Evolutionary conservation across 2,888 invertebrate species (phyloP).

Genomic region (Romanomermis culicivorax): DNA sequence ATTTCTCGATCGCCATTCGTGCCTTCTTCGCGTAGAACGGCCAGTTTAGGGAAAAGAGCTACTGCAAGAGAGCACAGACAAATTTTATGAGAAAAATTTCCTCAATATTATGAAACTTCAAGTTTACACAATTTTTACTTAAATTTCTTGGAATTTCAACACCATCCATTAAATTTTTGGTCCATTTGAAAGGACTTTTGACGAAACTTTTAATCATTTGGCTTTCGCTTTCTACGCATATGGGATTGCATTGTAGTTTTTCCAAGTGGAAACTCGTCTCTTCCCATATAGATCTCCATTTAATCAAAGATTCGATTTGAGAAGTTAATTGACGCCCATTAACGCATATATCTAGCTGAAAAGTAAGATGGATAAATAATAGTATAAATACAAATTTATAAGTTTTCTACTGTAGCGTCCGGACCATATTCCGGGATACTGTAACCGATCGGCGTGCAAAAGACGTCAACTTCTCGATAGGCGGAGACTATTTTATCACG

Average conservation of each 20-base stretch:
- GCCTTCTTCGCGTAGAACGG: constrained; percentile 85
- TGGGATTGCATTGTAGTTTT: constrained; percentile 53
- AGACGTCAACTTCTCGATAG: constrained; percentile 18
- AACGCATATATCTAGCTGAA: too few species aligned
- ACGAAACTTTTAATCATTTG: constrained; percentile 1
- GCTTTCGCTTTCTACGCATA: constrained; percentile 58
- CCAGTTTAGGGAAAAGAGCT: constrained; percentile 37
- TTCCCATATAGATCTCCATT: constrained; percentile 69
- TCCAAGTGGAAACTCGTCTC: constrained; percentile 79
- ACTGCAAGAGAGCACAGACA: too few species aligned
- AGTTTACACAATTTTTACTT: neutral
- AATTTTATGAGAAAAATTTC: too few species aligned
- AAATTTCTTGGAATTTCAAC: neutral
- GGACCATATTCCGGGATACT: constrained; percentile 16
- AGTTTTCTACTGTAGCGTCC: constrained; percentile 20
- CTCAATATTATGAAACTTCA: too few species aligned
- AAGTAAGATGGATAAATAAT: too few species aligned
- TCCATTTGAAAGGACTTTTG: neutral
- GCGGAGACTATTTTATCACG: constrained; percentile 16
- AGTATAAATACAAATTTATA: too few species aligned
- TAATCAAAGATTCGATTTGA: constrained; percentile 42
- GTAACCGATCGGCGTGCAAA: constrained; percentile 24
- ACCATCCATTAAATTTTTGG: neutral
- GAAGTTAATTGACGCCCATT: constrained; percentile 36
- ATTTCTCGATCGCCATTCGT: constrained; percentile 92